These are phyloP conservation scores for Phaonia tiefii DNA, from an alignment of 2,888 invertebrate genomes.

Conservation along the genomic window DNA sequence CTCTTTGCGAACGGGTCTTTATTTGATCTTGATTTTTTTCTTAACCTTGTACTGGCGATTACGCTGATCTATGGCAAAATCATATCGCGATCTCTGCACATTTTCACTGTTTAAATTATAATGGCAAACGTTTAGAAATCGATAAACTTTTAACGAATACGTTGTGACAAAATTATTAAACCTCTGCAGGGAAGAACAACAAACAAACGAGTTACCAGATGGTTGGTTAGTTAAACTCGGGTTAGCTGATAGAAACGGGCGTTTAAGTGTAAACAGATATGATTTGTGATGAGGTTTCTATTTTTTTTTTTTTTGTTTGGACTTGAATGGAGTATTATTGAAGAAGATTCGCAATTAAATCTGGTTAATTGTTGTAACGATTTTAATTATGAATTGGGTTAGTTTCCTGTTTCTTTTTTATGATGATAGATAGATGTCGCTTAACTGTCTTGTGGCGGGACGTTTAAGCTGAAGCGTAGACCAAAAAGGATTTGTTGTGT, in stretches of 20 bases:
- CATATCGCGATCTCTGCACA: constrained; percentile 82
- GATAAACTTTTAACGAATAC: constrained; percentile 80
- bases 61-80: constrained; percentile 80
- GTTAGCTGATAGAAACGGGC: neutral
- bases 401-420: no score
- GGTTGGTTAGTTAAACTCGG: neutral
- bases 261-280: no score
- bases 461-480: neutral
- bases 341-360: no score
- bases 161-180: constrained; percentile 79
- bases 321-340: no score
- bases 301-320: no score
- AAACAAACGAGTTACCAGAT: neutral
- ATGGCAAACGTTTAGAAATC: constrained; percentile 78
- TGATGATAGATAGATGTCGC: no score
- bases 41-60: constrained; percentile 80
- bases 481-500: constrained; percentile 16
- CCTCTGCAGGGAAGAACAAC: constrained; percentile 67
- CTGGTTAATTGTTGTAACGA: no score
- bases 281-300: no score
- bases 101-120: constrained; percentile 80
- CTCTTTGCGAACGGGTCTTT: constrained; percentile 38
- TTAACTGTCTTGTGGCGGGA: neutral
- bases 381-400: no score
- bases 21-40: constrained; percentile 79